These are phyloP conservation scores for Carassius carassius DNA, from an alignment of 2,113 vertebrate genomes.

Conservation along the genomic window DNA sequence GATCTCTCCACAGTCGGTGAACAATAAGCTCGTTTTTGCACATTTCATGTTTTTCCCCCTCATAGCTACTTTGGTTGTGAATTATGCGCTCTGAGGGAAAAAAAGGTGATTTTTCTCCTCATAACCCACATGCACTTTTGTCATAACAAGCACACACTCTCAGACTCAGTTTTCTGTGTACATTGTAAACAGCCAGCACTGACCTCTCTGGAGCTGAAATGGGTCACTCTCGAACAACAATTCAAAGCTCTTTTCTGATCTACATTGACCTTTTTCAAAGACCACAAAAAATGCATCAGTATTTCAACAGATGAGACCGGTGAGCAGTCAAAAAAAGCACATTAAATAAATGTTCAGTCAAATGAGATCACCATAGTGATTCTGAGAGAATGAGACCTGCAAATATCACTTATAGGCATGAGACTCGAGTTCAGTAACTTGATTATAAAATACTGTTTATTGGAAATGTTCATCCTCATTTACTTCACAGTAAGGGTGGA, in stretches of 20 bases:
- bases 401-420: not conserved
- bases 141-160: conserved; percentile 25
- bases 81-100: not conserved
- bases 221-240: conserved; percentile 11
- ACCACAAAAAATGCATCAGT: not conserved
- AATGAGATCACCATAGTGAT: conserved; percentile 32
- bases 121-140: conserved; percentile 30
- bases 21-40: conserved; percentile 52
- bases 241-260: conserved; percentile 18
- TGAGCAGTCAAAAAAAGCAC: not conserved
- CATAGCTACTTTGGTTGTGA: conserved; percentile 19
- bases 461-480: not conserved
- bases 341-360: conserved; percentile 15
- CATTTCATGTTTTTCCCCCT: conserved; percentile 30
- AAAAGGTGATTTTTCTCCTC: not conserved
- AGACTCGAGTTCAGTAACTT: not conserved
- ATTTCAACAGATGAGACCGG: not conserved
- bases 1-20: conserved; percentile 19
- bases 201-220: conserved; percentile 36
- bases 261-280: not conserved
- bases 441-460: not conserved
- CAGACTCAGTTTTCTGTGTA: not conserved
- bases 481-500: conserved; percentile 13
- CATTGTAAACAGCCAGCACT: conserved; percentile 33
- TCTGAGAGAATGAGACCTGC: not conserved